phyloP scores from a whole-genome alignment of 2,113 vertebrate species.

The Sceloporus undulatus region DNA sequence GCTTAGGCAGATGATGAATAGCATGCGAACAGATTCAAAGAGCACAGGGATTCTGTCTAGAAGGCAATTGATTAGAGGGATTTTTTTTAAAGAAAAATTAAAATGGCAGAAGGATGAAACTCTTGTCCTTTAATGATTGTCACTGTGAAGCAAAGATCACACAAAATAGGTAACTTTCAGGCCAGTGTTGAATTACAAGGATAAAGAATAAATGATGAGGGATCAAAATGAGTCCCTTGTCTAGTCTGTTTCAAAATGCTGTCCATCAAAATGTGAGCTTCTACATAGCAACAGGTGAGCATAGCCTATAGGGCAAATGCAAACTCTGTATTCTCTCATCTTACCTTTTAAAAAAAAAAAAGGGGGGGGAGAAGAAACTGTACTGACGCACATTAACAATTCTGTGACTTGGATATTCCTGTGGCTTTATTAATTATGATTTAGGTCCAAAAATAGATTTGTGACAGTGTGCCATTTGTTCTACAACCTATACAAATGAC shows the following conservation, averaged over 20 bases:
- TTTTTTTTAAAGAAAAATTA: background rate
- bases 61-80: conserved; percentile 19
- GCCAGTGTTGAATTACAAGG: background rate
- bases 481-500: background rate
- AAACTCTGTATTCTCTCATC: background rate
- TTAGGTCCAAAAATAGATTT: background rate
- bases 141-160: conserved; percentile 27
- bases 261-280: background rate
- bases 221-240: conserved; percentile 15
- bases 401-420: background rate
- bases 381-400: background rate
- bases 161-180: background rate
- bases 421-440: background rate
- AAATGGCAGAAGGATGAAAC: conserved; percentile 23
- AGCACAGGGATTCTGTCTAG: background rate
- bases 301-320: background rate
- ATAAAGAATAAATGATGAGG: conserved; percentile 6
- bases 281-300: background rate
- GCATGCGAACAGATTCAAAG: conserved; percentile 13
- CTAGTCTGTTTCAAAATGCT: background rate
- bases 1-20: conserved; percentile 32
- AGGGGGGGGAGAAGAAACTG: background rate
- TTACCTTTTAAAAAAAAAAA: background rate
- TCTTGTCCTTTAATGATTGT: conserved; percentile 9
- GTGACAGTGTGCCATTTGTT: background rate